Percentiles rank a stretch among this genome's conserved stretches.
Conservation (phyloP, 2,113 vertebrate species). For the Atrichornis clamosus region DNA sequence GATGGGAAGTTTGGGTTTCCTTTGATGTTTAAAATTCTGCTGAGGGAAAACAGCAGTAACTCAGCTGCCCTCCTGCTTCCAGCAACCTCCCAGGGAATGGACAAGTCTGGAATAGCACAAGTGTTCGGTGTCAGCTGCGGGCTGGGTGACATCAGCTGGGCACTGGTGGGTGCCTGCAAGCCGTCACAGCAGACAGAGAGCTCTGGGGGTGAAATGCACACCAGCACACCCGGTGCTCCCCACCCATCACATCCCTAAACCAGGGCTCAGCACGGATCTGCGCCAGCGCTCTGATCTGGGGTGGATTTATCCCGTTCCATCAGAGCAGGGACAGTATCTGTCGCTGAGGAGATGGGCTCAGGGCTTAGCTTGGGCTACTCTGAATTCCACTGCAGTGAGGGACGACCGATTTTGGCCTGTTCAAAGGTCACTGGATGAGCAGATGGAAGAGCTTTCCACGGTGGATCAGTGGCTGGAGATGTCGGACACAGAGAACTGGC, state of each 20-base stretch:
- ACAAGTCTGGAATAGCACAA: background rate
- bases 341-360: background rate
- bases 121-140: background rate
- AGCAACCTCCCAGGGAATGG: background rate
- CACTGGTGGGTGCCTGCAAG: background rate
- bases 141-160: background rate
- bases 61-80: background rate
- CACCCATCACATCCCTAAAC: background rate
- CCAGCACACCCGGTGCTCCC: background rate
- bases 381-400: constrained; percentile 12
- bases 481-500: accelerated
- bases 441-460: background rate
- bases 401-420: background rate
- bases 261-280: background rate
- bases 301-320: background rate
- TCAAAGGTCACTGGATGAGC: constrained; percentile 30
- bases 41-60: background rate
- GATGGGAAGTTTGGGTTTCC: background rate
- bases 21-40: background rate
- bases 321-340: background rate
- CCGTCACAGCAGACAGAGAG: background rate
- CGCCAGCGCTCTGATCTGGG: background rate
- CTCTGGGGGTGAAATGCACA: background rate
- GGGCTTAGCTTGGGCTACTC: constrained; percentile 1
- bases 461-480: accelerated